phyloP scores from a whole-genome alignment of 1,140 invertebrate species.

The Drosophila melanica region DNA sequence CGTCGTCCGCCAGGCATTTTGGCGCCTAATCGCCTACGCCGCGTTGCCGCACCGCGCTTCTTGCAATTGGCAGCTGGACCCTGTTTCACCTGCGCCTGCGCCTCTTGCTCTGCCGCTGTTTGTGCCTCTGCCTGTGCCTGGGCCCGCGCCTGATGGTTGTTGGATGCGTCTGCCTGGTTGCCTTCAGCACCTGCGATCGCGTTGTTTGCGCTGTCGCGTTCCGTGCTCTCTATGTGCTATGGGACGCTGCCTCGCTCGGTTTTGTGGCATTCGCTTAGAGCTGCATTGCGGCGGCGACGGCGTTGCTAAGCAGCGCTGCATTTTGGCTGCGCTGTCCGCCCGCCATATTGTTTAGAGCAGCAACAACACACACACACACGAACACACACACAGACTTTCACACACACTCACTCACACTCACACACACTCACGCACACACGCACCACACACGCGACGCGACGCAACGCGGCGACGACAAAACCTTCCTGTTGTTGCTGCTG shows the following conservation, averaged over 20 bases:
- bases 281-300: slow-evolving; percentile 7
- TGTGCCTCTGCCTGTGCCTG: not conserved
- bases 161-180: not conserved
- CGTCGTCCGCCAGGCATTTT: slow-evolving; percentile 97
- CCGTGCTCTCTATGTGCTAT: slow-evolving; percentile 9
- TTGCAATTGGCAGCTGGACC: slow-evolving; percentile 8
- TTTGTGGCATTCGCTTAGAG: slow-evolving; percentile 38
- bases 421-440: slow-evolving; percentile 9
- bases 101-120: not conserved
- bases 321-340: slow-evolving; percentile 45
- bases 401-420: slow-evolving; percentile 34
- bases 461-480: slow-evolving; percentile 8
- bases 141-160: slow-evolving; percentile 22
- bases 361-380: slow-evolving; percentile 1
- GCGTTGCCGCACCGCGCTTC: slow-evolving; percentile 43
- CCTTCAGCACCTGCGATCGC: not conserved
- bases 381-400: slow-evolving; percentile 2
- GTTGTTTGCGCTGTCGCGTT: slow-evolving; percentile 11
- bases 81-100: slow-evolving; percentile 1
- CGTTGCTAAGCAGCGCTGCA: slow-evolving; percentile 41
- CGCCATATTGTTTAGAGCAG: slow-evolving; percentile 50
- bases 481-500: not conserved
- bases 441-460: slow-evolving; percentile 20
- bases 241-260: slow-evolving; percentile 6
- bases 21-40: slow-evolving; percentile 64